phyloP scores from a whole-genome alignment of 2,797 vertebrate species.

The Nothura maculosa region DNA sequence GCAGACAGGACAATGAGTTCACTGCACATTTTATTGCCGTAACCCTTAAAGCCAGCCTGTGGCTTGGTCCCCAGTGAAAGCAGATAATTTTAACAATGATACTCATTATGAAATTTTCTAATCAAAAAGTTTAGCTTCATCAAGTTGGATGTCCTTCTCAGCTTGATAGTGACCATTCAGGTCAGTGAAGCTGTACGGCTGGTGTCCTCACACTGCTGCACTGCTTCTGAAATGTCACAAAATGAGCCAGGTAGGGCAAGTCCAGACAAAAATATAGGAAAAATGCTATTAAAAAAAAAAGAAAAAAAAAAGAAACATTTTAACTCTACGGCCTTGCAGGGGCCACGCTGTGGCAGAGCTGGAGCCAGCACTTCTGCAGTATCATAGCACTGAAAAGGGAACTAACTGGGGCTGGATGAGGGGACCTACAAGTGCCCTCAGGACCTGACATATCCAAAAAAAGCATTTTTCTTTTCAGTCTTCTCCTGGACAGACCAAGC shows the following conservation, averaged over 20 bases:
- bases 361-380: rapidly evolving
- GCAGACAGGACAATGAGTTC: conserved; percentile 59
- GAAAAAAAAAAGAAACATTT: background rate
- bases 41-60: conserved; percentile 25
- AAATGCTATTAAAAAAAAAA: background rate
- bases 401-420: background rate
- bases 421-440: background rate
- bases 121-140: conserved; percentile 42
- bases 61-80: background rate
- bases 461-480: background rate
- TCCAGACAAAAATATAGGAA: background rate
- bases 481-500: rapidly evolving
- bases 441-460: background rate
- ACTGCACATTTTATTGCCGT: conserved; percentile 41
- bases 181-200: background rate
- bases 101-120: conserved; percentile 39
- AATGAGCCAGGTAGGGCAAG: rapidly evolving
- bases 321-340: background rate
- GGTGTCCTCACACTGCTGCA: background rate
- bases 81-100: conserved; percentile 51
- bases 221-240: background rate
- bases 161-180: background rate
- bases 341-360: background rate
- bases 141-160: conserved; percentile 46
- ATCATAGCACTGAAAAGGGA: rapidly evolving